Conservation (phyloP, 2,797 vertebrate species). For the Myotis vivesi region DNA sequence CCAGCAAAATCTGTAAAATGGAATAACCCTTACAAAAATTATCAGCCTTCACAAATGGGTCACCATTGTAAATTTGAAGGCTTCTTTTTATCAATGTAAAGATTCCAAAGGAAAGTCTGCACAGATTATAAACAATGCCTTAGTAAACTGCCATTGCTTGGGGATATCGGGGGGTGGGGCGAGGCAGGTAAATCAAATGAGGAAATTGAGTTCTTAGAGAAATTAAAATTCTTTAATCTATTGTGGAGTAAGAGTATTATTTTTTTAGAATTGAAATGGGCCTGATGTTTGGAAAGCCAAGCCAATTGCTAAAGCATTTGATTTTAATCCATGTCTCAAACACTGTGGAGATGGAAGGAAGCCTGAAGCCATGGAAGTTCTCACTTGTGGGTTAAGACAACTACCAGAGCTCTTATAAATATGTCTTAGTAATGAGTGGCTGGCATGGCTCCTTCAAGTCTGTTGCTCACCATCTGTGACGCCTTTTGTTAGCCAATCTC, state of each 20-base stretch:
- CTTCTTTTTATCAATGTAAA: neutral
- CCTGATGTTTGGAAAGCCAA: constrained; percentile 37
- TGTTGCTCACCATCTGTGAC: constrained; percentile 68
- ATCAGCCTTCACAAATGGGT: neutral
- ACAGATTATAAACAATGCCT: neutral
- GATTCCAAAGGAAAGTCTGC: neutral
- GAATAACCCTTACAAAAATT: neutral
- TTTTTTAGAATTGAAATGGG: constrained; percentile 25
- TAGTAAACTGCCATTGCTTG: neutral
- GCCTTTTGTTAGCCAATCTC: constrained; percentile 56
- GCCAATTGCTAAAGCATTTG: constrained; percentile 29
- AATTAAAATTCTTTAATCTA: constrained; percentile 44
- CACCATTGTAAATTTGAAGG: neutral
- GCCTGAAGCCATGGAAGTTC: constrained; percentile 49
- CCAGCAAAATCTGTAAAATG: constrained; percentile 2
- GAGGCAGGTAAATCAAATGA: neutral
- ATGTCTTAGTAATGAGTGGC: constrained; percentile 58
- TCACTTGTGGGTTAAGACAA: constrained; percentile 31
- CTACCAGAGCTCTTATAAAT: constrained; percentile 44
- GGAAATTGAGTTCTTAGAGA: constrained; percentile 18
- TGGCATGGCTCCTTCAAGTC: constrained; percentile 60
- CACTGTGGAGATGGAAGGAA: constrained; percentile 17
- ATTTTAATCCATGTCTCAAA: constrained; percentile 41
- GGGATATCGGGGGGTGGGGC: neutral
- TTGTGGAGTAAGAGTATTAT: constrained; percentile 20